Evolutionary conservation across 2,797 vertebrate genomes (phyloP).

Genomic region (Monodelphis domestica): DNA sequence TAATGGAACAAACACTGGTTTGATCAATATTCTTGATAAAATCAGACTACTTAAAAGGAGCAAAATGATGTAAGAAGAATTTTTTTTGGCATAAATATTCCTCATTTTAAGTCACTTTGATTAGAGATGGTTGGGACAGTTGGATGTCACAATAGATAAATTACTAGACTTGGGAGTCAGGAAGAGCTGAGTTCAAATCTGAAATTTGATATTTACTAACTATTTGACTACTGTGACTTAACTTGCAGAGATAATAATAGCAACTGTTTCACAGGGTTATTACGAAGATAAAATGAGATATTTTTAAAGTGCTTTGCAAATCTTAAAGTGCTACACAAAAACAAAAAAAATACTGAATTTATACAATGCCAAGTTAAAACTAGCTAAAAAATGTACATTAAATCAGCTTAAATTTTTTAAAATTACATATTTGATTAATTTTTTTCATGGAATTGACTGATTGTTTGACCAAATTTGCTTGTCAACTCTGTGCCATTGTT

Average conservation of each 20-base stretch:
- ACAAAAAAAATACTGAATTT: neutral
- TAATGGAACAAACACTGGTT: neutral
- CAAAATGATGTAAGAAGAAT: neutral
- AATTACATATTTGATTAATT: neutral
- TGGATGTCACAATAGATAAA: neutral
- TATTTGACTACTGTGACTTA: neutral
- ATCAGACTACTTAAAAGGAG: neutral
- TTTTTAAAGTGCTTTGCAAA: neutral
- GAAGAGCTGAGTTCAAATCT: neutral
- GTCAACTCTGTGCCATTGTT: neutral
- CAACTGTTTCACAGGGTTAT: neutral
- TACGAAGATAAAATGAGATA: neutral
- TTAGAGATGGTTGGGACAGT: neutral
- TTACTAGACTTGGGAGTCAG: neutral
- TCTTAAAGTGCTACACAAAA: neutral
- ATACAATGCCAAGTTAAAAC: neutral
- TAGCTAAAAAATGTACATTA: neutral
- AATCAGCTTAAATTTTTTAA: neutral
- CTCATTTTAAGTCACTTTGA: neutral
- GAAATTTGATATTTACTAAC: neutral
- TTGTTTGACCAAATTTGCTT: neutral
- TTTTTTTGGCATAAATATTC: neutral
- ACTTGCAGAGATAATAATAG: neutral
- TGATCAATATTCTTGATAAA: neutral
- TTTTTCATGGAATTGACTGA: neutral